These are phyloP conservation scores for Leptobrachium leishanense DNA, from an alignment of 2,113 vertebrate species.

Conservation along the genomic window DNA sequence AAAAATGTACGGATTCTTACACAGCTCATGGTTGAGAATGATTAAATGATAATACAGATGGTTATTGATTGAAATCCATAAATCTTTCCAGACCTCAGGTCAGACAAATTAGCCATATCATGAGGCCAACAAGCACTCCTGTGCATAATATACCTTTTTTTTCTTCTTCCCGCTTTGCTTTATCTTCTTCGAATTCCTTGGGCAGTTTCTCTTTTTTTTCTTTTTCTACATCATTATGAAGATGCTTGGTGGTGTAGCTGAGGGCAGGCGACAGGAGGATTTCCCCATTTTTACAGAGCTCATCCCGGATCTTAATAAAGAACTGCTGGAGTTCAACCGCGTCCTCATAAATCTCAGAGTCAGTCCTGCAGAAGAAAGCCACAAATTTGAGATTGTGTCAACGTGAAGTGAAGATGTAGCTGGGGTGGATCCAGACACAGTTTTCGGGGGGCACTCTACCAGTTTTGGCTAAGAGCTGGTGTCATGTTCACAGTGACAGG, in stretches of 20 bases:
- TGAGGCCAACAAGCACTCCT: background rate
- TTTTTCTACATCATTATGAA: constrained; percentile 94
- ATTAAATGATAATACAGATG: too few species aligned
- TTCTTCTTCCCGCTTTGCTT: constrained; percentile 94
- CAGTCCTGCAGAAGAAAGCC: constrained; percentile 74
- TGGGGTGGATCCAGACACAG: too few species aligned
- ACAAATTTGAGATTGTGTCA: background rate
- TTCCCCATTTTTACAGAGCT: constrained; percentile 97
- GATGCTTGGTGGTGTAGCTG: constrained; percentile 94
- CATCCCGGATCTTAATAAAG: constrained; percentile 95
- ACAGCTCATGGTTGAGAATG: too few species aligned
- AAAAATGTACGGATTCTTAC: too few species aligned
- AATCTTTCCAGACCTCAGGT: too few species aligned
- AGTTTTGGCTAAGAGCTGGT: too few species aligned
- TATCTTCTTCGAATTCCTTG: constrained; percentile 95
- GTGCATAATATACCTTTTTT: constrained; percentile 79
- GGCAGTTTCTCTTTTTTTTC: constrained; percentile 97
- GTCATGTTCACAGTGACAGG: too few species aligned
- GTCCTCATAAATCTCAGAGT: constrained; percentile 97
- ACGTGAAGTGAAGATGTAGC: too few species aligned
- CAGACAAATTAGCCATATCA: too few species aligned
- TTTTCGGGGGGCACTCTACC: too few species aligned
- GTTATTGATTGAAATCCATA: too few species aligned
- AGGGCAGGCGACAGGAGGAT: constrained; percentile 94
- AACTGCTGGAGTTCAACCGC: constrained; percentile 97